A percentile compares a stretch with the other conserved stretches of the same genome.
Evolutionary conservation across 2,888 invertebrate genomes (phyloP).

Genomic region (Thumatha senex): DNA sequence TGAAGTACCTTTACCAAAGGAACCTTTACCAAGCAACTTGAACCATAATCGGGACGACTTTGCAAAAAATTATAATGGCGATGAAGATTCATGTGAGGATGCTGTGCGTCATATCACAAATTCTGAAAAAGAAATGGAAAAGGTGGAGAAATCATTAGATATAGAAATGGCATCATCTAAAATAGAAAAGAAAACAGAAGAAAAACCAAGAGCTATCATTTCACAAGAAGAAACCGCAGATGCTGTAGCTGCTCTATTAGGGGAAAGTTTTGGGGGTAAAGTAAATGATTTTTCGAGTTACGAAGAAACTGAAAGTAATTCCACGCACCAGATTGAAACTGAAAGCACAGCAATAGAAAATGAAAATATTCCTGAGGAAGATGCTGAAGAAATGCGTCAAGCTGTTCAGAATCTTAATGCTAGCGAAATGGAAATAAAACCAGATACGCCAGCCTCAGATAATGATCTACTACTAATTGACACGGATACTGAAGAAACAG

Average conservation of each 20-base stretch:
- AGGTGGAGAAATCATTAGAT: conserved; percentile 58
- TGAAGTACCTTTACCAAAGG: conserved; percentile 66
- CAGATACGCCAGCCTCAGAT: conserved; percentile 93
- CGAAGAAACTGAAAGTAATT: conserved; percentile 76
- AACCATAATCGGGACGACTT: conserved; percentile 32
- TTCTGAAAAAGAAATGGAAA: conserved; percentile 49
- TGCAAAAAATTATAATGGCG: conserved; percentile 32
- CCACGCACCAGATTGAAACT: conserved; percentile 66
- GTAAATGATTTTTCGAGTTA: conserved; percentile 81
- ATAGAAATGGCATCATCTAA: conserved; percentile 57
- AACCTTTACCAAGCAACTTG: conserved; percentile 30
- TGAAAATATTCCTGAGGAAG: conserved; percentile 86
- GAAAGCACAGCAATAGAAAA: conserved; percentile 72
- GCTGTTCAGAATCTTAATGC: conserved; percentile 92
- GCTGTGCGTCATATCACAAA: conserved; percentile 92
- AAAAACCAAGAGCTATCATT: conserved; percentile 91
- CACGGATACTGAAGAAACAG: conserved; percentile 91
- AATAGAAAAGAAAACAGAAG: conserved; percentile 85
- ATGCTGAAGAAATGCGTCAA: conserved; percentile 92
- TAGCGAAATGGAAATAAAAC: conserved; percentile 89
- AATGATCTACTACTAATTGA: conserved; percentile 93
- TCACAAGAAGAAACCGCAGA: conserved; percentile 97
- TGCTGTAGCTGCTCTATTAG: conserved; percentile 93
- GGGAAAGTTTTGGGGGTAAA: conserved; percentile 91
- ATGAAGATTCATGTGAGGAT: conserved; percentile 86